phyloP scores from a whole-genome alignment of 2,113 vertebrate genomes.

The Chamaetylas fuelleborni region DNA sequence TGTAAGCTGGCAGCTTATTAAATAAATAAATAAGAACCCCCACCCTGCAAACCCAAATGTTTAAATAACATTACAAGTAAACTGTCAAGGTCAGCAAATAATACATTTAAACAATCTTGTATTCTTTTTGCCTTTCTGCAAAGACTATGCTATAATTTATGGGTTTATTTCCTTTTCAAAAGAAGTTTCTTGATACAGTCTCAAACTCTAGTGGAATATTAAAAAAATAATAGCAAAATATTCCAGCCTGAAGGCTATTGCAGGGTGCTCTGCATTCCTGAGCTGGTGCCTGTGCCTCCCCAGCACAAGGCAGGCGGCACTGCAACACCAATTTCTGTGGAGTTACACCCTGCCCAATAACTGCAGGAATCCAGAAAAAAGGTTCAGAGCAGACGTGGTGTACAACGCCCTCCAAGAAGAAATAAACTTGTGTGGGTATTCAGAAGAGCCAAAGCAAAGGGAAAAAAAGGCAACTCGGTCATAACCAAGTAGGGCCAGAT shows the following conservation, averaged over 20 bases:
- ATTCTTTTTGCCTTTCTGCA: slow-evolving; percentile 54
- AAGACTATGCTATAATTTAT: slow-evolving; percentile 50
- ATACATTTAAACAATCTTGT: slow-evolving; percentile 48
- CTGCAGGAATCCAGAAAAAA: not conserved
- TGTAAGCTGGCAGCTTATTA: slow-evolving; percentile 73
- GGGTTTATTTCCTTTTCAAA: slow-evolving; percentile 14
- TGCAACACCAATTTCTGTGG: not conserved
- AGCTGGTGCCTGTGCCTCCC: not conserved
- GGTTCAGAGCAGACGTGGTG: not conserved
- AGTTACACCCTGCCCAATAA: not conserved
- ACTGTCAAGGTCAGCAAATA: slow-evolving; percentile 70
- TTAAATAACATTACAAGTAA: slow-evolving; percentile 72
- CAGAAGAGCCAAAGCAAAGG: not conserved
- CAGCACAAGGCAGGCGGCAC: rapidly evolving
- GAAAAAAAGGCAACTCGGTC: not conserved
- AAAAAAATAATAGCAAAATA: not conserved
- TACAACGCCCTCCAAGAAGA: not conserved
- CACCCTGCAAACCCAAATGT: slow-evolving; percentile 58
- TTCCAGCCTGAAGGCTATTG: not conserved
- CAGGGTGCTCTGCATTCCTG: not conserved
- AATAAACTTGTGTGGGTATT: not conserved
- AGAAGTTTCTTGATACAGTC: slow-evolving; percentile 40
- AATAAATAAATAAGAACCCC: slow-evolving; percentile 43
- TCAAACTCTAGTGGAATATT: slow-evolving; percentile 6
- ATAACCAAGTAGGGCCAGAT: rapidly evolving